Percentiles rank a stretch among this genome's conserved stretches.
These are phyloP conservation scores for Sinocyclocheilus rhinocerous DNA, from an alignment of 2,113 vertebrate genomes.

Conservation along the genomic window DNA sequence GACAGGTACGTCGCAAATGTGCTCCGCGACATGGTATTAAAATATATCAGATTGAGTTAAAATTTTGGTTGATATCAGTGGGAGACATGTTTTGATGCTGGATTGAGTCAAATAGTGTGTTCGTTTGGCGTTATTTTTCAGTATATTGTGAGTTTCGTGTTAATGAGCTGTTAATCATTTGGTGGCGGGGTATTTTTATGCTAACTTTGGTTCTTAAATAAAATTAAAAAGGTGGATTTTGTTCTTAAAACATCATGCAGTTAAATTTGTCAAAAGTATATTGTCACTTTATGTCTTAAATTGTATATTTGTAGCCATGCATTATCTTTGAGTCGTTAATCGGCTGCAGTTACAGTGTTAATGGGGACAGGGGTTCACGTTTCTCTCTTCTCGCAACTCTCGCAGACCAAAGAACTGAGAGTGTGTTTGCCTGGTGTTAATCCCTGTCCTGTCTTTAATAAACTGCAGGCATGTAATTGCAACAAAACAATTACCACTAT, in stretches of 20 bases:
- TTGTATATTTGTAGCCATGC: not conserved
- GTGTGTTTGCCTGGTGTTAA: too few species aligned
- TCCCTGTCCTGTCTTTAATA: too few species aligned
- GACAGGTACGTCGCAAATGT: too few species aligned
- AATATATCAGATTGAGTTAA: not conserved
- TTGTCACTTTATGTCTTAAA: not conserved
- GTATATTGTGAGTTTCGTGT: not conserved
- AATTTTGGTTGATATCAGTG: not conserved
- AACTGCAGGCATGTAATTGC: too few species aligned
- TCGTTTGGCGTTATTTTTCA: not conserved
- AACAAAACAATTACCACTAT: too few species aligned
- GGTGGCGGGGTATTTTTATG: not conserved
- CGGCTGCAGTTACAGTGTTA: too few species aligned
- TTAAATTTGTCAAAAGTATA: not conserved
- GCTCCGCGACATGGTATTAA: too few species aligned
- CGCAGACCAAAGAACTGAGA: too few species aligned
- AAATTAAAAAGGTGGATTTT: not conserved
- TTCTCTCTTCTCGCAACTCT: too few species aligned
- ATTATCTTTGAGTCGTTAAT: too few species aligned
- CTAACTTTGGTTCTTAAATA: not conserved
- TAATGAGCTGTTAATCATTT: not conserved
- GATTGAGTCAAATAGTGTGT: not conserved
- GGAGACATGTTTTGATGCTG: not conserved
- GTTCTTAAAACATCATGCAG: not conserved
- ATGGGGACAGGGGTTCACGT: too few species aligned